Evolutionary conservation across 2,888 invertebrate genomes (phyloP).

Genomic region (Caenorhabditis sp.): DNA sequence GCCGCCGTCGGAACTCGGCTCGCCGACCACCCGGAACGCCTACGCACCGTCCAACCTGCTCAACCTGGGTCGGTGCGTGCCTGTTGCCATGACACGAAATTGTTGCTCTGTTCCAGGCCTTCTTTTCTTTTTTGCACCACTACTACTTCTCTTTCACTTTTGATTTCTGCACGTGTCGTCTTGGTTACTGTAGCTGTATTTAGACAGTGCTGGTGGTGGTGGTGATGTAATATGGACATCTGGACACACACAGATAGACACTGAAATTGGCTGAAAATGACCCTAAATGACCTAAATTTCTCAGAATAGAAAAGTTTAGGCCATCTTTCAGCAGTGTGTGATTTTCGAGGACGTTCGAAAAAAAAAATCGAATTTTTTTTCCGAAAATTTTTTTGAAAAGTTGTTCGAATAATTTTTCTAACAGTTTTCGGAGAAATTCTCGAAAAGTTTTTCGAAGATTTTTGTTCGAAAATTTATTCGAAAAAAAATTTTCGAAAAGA

Average conservation of each 20-base stretch:
- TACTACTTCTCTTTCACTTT: too few relatives aligned
- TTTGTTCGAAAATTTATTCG: too few relatives aligned
- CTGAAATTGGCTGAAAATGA: background rate
- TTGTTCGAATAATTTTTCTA: too few relatives aligned
- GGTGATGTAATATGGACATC: background rate
- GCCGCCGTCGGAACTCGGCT: conserved; percentile 67
- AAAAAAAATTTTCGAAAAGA: too few relatives aligned
- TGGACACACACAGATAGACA: background rate
- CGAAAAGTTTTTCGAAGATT: too few relatives aligned
- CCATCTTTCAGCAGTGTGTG: too few relatives aligned
- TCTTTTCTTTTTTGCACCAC: conserved; percentile 16
- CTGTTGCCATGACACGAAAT: conserved; percentile 38
- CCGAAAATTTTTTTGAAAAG: too few relatives aligned
- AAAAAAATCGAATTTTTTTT: too few relatives aligned
- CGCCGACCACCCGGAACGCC: conserved; percentile 70
- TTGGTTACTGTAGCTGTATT: background rate
- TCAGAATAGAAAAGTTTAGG: too few relatives aligned
- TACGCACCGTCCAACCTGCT: conserved; percentile 74
- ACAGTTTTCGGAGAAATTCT: too few relatives aligned
- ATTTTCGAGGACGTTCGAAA: too few relatives aligned
- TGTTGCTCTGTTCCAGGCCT: conserved; percentile 9
- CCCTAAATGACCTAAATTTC: too few relatives aligned
- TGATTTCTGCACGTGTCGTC: conserved; percentile 8
- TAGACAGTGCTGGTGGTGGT: background rate
- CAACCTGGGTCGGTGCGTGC: conserved; percentile 79